A percentile compares a stretch with the other conserved stretches of the same genome.
These are phyloP conservation scores for Mus pahari DNA, from an alignment of 2,113 vertebrate genomes.

Conservation along the genomic window DNA sequence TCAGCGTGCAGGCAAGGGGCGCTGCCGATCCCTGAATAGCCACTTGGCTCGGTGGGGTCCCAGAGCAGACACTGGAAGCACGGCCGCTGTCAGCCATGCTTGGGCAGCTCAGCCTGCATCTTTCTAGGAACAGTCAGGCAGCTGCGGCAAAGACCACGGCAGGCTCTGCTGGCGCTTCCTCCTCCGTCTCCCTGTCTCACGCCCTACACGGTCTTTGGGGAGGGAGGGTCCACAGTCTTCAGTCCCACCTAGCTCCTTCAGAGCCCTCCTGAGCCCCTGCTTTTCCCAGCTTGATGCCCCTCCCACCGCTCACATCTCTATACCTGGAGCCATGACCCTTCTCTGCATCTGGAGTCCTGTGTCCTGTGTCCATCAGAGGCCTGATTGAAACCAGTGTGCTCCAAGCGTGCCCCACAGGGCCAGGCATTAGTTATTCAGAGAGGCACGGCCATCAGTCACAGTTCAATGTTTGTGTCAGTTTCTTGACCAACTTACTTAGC, in stretches of 20 bases:
- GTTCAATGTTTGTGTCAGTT: not conserved
- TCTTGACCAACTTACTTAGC: not conserved
- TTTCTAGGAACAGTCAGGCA: not conserved
- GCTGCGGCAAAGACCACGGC: not conserved
- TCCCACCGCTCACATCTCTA: too few relatives aligned
- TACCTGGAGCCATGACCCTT: not conserved
- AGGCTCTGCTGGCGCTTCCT: not conserved
- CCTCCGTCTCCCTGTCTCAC: not conserved
- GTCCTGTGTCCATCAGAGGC: not conserved
- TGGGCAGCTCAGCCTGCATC: not conserved
- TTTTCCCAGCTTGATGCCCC: not conserved
- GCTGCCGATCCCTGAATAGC: not conserved
- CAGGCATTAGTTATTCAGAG: not conserved
- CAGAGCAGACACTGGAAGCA: rapidly evolving
- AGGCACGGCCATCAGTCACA: not conserved
- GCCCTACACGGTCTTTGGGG: not conserved
- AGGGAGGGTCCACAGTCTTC: not conserved
- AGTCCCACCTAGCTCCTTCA: not conserved
- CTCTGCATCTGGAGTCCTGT: not conserved
- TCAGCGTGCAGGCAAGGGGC: not conserved
- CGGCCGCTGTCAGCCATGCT: not conserved
- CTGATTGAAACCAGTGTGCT: rapidly evolving
- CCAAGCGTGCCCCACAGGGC: not conserved
- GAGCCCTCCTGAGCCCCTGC: not conserved
- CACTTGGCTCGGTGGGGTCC: not conserved